A percentile compares a stretch with the other conserved stretches of the same genome.
phyloP scores from a whole-genome alignment of 2,888 invertebrate species.

The Dicroscelio sp. region DNA sequence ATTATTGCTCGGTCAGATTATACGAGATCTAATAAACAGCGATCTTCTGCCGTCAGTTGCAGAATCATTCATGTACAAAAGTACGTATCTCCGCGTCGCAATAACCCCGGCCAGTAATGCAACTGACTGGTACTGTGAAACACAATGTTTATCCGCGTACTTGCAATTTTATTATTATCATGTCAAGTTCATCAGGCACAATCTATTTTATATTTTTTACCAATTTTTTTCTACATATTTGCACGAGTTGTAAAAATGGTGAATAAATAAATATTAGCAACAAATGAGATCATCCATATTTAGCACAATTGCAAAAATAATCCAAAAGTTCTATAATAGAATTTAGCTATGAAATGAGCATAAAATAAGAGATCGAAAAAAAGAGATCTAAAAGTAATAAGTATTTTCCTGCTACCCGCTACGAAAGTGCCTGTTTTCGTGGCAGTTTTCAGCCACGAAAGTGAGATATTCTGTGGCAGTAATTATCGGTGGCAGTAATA shows the following conservation, averaged over 20 bases:
- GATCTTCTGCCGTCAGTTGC: slow-evolving; percentile 75
- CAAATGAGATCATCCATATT: too few species aligned
- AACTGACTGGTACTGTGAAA: slow-evolving; percentile 72
- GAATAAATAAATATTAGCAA: too few species aligned
- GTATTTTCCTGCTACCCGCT: too few species aligned
- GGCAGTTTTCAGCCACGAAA: too few species aligned
- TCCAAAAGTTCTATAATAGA: too few species aligned
- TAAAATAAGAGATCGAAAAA: too few species aligned
- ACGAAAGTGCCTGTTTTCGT: too few species aligned
- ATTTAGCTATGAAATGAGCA: too few species aligned
- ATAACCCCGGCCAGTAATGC: slow-evolving; percentile 60
- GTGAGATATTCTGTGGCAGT: too few species aligned
- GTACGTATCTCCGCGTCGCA: slow-evolving; percentile 67
- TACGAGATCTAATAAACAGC: slow-evolving; percentile 76
- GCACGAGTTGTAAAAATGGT: not conserved
- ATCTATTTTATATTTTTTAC: not conserved
- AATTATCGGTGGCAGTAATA: too few species aligned
- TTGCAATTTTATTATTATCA: slow-evolving; percentile 58
- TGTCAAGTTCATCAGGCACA: slow-evolving; percentile 69
- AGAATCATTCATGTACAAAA: slow-evolving; percentile 74
- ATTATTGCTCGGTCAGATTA: slow-evolving; percentile 75
- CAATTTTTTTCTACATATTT: not conserved
- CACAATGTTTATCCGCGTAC: slow-evolving; percentile 64
- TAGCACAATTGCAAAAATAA: too few species aligned
- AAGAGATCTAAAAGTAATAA: too few species aligned